phyloP scores from a whole-genome alignment of 2,888 invertebrate species.

The Phortica magna region DNA sequence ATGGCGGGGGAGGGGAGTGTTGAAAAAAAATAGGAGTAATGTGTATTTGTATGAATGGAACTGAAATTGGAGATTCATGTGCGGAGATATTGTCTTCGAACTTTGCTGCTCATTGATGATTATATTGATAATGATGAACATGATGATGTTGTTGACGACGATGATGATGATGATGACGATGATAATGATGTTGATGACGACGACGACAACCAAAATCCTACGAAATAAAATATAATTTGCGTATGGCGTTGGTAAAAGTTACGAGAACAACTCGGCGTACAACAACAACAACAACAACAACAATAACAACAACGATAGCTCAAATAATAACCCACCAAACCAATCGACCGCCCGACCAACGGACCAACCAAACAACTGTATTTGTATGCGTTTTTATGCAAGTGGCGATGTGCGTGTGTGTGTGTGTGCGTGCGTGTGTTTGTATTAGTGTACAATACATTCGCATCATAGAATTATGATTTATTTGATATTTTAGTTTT shows the following conservation, averaged over 20 bases:
- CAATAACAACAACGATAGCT: slow-evolving; percentile 27
- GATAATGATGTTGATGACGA: background rate
- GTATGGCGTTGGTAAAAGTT: slow-evolving; percentile 22
- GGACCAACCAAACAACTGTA: slow-evolving; percentile 1
- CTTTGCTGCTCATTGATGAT: slow-evolving; percentile 15
- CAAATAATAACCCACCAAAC: background rate
- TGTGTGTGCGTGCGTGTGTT: background rate
- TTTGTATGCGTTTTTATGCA: background rate
- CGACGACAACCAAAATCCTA: background rate
- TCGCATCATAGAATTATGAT: slow-evolving; percentile 8
- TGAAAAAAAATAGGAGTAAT: too few relatives aligned
- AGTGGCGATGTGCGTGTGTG: background rate
- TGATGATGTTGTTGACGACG: background rate
- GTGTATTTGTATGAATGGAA: background rate
- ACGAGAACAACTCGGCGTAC: slow-evolving; percentile 31
- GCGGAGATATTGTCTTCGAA: slow-evolving; percentile 43
- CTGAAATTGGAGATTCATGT: slow-evolving; percentile 30
- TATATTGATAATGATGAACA: background rate
- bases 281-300: slow-evolving; percentile 55
- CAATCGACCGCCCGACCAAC: slow-evolving; percentile 27
- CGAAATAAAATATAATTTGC: slow-evolving; percentile 35
- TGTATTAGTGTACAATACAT: background rate
- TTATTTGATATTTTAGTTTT: slow-evolving; percentile 5
- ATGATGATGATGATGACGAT: background rate
- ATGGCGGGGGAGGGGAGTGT: background rate